Conservation (phyloP, 1,140 invertebrate genomes). For the Fopius arisanus region DNA sequence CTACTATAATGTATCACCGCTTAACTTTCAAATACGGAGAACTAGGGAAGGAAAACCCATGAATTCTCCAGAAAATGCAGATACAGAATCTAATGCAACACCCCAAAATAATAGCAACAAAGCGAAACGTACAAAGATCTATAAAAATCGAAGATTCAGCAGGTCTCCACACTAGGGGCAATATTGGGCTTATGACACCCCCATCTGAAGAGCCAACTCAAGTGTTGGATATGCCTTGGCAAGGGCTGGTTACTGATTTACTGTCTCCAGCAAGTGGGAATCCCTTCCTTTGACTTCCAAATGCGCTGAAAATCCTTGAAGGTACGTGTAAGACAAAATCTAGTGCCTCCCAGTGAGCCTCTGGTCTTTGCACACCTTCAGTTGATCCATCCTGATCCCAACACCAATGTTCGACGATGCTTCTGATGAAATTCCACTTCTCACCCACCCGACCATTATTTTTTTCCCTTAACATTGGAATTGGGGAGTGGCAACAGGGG, state of each 20-base stretch:
- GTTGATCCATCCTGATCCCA: background rate
- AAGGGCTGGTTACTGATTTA: conserved; percentile 25
- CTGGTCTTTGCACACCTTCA: background rate
- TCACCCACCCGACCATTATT: background rate
- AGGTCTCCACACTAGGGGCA: background rate
- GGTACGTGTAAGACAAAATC: conserved; percentile 5
- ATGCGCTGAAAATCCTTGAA: conserved; percentile 21
- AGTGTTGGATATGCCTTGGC: background rate
- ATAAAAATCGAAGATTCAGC: background rate
- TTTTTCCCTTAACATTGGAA: background rate
- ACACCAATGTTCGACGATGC: background rate
- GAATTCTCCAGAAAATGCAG: background rate
- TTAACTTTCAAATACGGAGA: background rate
- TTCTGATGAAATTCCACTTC: background rate
- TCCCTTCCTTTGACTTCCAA: conserved; percentile 32
- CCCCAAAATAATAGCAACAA: background rate
- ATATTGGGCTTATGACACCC: background rate
- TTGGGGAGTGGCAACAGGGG: background rate
- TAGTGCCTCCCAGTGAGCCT: background rate
- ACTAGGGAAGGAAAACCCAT: background rate
- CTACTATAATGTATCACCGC: background rate
- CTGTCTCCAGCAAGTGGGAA: background rate
- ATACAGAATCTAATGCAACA: background rate
- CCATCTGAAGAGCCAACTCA: background rate
- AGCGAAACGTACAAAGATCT: background rate